Evolutionary conservation across 2,888 invertebrate species (phyloP), one percentile per base, ranked within the genome.

Genomic region (Thalpophila matura): DNA sequence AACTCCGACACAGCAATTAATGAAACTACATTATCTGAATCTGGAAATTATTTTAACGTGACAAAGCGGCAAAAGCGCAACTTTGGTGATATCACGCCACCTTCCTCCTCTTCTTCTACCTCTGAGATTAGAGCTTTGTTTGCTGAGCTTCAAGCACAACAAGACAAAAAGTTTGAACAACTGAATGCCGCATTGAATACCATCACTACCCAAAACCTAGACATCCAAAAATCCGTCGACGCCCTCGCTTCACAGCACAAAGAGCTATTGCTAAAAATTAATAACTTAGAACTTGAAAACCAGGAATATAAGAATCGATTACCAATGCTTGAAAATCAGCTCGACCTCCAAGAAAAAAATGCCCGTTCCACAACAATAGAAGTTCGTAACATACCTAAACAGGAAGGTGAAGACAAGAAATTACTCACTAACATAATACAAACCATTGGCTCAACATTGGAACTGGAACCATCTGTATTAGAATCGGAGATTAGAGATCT

Each of bases 401-500:
- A 31, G 20, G 46, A 46, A 20, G 46, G 31, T 18, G 46, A 46
- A 56, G 61, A 66, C 31, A 74, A 69, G 51, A 22, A 38, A 6
- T 9, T 14, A 1, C 31, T 74, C 1, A 31, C 35, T 0, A 45
- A 38, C 1, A 51, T 68, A 6, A 27, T 74, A 1, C 16, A 63
- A 14, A 59, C 51, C 0, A 50, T 75, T 7, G 38, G 63, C 6
- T 7, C 12, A 9, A 54, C 47, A 0, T 12, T 78, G 4, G 56
- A 49, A 0, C 22, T 56, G 1, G 40, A 61, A 16, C 49, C 69
- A 1, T 22, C 40, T n/a, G 22, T 75, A 0, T 35, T 42, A 24
- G 43, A 62, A 3, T 12, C 27, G 0, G 77, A 74, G 26, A 67
- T 78, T 4, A 54, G 58, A 18, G 57, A 69, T 24, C 51, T 77